Conservation (phyloP, 2,113 vertebrate genomes). For the Ariopsis seemanni region DNA sequence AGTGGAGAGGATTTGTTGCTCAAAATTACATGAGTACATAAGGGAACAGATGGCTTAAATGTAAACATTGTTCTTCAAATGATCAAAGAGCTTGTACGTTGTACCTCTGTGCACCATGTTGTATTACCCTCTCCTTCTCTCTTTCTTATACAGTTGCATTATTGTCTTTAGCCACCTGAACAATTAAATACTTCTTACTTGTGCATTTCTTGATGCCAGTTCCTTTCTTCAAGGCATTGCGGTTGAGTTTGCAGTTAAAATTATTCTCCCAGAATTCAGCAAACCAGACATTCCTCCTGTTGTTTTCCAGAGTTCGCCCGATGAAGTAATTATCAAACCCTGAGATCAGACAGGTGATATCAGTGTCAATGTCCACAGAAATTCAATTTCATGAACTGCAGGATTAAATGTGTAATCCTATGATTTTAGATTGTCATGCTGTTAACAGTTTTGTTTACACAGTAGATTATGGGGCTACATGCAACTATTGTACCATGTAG, state of each 20-base stretch:
- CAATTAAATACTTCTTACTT: constrained; percentile 70
- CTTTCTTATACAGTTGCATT: constrained; percentile 25
- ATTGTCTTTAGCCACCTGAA: constrained; percentile 28
- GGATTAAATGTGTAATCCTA: constrained; percentile 11
- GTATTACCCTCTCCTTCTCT: background rate
- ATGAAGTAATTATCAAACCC: constrained; percentile 80
- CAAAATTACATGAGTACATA: background rate
- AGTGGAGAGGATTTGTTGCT: background rate
- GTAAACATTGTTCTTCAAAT: constrained; percentile 26
- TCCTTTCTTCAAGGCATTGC: constrained; percentile 73
- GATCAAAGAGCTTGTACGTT: constrained; percentile 8
- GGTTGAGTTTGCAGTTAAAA: constrained; percentile 87
- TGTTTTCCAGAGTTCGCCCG: constrained; percentile 77
- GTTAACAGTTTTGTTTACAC: background rate
- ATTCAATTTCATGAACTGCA: background rate
- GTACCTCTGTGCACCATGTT: background rate
- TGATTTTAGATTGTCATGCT: background rate
- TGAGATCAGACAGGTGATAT: constrained; percentile 60
- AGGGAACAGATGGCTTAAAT: constrained; percentile 31
- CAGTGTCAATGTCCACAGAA: constrained; percentile 39
- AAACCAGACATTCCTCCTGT: constrained; percentile 81
- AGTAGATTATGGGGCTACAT: background rate
- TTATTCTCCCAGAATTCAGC: constrained; percentile 82
- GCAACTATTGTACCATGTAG: background rate
- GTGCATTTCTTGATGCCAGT: constrained; percentile 85